Evolutionary conservation across 2,888 invertebrate species (phyloP).

Genomic region (Habrosyne pyritoides): DNA sequence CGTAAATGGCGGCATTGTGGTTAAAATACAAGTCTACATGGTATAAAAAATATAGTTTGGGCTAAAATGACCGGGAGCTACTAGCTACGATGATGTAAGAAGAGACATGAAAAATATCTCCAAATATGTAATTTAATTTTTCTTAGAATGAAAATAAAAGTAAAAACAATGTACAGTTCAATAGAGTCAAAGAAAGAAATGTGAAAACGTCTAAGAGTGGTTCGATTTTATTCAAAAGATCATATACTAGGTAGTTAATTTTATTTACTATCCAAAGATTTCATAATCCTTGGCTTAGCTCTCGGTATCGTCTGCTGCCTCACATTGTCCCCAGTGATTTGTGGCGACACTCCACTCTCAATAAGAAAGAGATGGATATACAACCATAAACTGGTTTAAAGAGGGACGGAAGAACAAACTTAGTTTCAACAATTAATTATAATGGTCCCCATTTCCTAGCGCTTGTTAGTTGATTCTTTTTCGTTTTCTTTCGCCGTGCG

Average conservation of each 20-base stretch:
- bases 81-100: too few species aligned
- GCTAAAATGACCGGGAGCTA: too few species aligned
- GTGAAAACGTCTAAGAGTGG: too few species aligned
- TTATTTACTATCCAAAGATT: conserved; percentile 20
- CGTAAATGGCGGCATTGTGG: too few species aligned
- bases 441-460: conserved; percentile 58
- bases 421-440: conserved; percentile 63
- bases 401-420: conserved; percentile 37
- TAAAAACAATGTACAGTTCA: too few species aligned
- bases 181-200: too few species aligned
- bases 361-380: conserved; percentile 39
- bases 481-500: conserved; percentile 57
- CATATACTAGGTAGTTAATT: background rate
- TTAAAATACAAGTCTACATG: too few species aligned
- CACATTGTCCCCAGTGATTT: conserved; percentile 73
- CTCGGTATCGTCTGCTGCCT: conserved; percentile 52
- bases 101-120: too few species aligned
- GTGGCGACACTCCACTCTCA: conserved; percentile 48
- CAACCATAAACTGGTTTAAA: conserved; percentile 23
- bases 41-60: too few species aligned
- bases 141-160: too few species aligned
- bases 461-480: conserved; percentile 58
- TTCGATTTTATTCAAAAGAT: background rate
- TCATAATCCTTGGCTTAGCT: conserved; percentile 29
- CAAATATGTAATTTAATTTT: too few species aligned